A percentile compares a stretch with the other conserved stretches of the same genome.
phyloP scores from a whole-genome alignment of 2,797 vertebrate species.

The Ctenochaetus hawaiiensis region DNA sequence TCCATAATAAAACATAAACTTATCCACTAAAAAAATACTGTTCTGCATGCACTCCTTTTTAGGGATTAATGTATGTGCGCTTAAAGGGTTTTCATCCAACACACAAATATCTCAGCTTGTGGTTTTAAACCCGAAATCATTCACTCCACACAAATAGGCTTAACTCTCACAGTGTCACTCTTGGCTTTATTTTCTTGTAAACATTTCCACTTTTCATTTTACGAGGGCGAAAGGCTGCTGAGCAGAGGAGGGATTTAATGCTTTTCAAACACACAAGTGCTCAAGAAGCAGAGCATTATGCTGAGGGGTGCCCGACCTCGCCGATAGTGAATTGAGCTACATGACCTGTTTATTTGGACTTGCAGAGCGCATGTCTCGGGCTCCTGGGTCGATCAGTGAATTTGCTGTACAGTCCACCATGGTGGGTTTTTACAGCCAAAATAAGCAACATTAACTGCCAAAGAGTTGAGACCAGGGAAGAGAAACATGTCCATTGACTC shows the following conservation, averaged over 20 bases:
- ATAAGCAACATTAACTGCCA: constrained; percentile 78
- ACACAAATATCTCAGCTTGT: constrained; percentile 23
- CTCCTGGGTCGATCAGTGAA: constrained; percentile 68
- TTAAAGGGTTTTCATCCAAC: constrained; percentile 5
- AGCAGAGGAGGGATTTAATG: constrained; percentile 63
- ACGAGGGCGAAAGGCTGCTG: constrained; percentile 48
- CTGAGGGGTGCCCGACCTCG: constrained; percentile 43
- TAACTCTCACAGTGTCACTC: constrained; percentile 29
- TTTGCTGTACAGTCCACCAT: constrained; percentile 60
- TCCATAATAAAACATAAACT: neutral
- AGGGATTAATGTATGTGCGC: constrained; percentile 7
- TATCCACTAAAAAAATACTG: neutral
- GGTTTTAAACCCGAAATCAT: constrained; percentile 25
- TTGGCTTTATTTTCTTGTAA: constrained; percentile 57
- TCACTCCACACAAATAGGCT: constrained; percentile 8
- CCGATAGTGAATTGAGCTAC: constrained; percentile 56
- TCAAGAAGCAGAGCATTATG: constrained; percentile 58
- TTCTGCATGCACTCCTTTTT: constrained; percentile 5
- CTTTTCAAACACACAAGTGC: constrained; percentile 58
- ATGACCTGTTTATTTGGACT: constrained; percentile 83
- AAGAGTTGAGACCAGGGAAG: constrained; percentile 54
- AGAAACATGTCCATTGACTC: constrained; percentile 67
- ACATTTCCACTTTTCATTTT: constrained; percentile 67
- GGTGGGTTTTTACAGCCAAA: constrained; percentile 73
- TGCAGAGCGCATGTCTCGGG: constrained; percentile 62